phyloP scores from a whole-genome alignment of 2,888 invertebrate species.

The Cylloceria caligata region DNA sequence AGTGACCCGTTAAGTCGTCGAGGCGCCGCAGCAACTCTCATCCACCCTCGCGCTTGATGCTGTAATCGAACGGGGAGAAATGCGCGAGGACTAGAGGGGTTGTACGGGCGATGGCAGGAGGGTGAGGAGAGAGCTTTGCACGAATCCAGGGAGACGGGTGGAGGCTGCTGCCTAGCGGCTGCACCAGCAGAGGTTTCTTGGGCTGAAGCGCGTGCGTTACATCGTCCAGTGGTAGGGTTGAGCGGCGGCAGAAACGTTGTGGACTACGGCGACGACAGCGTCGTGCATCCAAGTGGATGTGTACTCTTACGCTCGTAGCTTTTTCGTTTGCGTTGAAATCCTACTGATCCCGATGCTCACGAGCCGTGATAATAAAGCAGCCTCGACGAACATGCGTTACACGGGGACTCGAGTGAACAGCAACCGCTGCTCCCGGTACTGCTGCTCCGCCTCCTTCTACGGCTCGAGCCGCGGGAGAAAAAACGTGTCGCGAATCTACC shows the following conservation, averaged over 20 bases:
- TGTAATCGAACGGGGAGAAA: constrained; percentile 51
- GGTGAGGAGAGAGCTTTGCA: constrained; percentile 58
- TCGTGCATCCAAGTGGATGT: background rate
- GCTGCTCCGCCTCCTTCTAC: constrained; percentile 30
- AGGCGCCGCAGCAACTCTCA: constrained; percentile 12
- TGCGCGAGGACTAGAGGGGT: constrained; percentile 49
- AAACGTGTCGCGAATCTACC: constrained; percentile 70
- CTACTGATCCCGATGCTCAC: constrained; percentile 68
- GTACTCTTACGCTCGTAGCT: background rate
- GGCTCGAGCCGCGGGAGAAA: constrained; percentile 41
- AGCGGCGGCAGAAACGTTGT: background rate
- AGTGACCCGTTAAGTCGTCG: constrained; percentile 62
- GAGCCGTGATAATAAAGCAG: constrained; percentile 66
- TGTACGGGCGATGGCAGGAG: constrained; percentile 25
- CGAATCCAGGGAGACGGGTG: constrained; percentile 69
- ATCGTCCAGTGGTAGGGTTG: constrained; percentile 1
- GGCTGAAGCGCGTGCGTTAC: constrained; percentile 30
- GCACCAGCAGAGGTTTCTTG: constrained; percentile 6
- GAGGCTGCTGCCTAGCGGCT: constrained; percentile 57
- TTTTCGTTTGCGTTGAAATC: constrained; percentile 25
- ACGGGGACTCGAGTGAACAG: constrained; percentile 48
- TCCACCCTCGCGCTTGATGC: constrained; percentile 37
- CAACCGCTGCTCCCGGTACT: constrained; percentile 45
- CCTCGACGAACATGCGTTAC: constrained; percentile 58
- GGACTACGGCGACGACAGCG: constrained; percentile 14